Evolutionary conservation across 1,140 invertebrate genomes (phyloP), one percentile per base, ranked within the genome.

Genomic region (Cephus cinctus): DNA sequence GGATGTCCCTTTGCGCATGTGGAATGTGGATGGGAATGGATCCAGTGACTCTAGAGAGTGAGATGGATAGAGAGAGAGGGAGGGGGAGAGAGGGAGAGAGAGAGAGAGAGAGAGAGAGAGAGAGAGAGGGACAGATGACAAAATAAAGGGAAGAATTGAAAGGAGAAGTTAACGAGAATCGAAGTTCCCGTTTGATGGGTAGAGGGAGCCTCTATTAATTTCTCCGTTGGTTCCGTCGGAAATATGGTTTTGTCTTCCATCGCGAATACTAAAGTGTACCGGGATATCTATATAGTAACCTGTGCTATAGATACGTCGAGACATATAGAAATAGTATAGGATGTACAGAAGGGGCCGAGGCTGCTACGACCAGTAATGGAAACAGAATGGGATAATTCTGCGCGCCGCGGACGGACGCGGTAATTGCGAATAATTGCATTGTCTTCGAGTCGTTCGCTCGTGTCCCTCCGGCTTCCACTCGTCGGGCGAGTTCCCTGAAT

Each of bases 361-460:
- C 25, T 35, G 56, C 53, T 38, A 55, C 52, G 22, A 54, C 56
- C 56, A 58, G 66, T 71, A 75, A 73, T 73, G 61, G 70, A 65
- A 70, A 61, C 63, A 65, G 63, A 69, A 69, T 66, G 63, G 66
- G 67, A 71, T 73, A 75, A 74, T 74, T 72, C 61, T 54, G 62
- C 48, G 59, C 63, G 62, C 63, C 58, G 65, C 63, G 66, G 59
- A 73, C 62, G 71, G 62, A 70, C 67, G 65, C 59, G 58, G 68
- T 75, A 77, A 77, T 75, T 75, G 71, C 73, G 70, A 75, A 77
- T 77, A 77, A 77, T 77, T 75, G 71, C 66, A 74, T 77, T 75
- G 75, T 74, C 72, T 77, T 75, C 65, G 65, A 73, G 71, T 72
- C 61, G 67, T 71, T 71, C 63, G 57, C 59, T 56, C 54, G 63